Evolutionary conservation across 2,888 invertebrate genomes (phyloP).

Genomic region (Rotaria socialis): DNA sequence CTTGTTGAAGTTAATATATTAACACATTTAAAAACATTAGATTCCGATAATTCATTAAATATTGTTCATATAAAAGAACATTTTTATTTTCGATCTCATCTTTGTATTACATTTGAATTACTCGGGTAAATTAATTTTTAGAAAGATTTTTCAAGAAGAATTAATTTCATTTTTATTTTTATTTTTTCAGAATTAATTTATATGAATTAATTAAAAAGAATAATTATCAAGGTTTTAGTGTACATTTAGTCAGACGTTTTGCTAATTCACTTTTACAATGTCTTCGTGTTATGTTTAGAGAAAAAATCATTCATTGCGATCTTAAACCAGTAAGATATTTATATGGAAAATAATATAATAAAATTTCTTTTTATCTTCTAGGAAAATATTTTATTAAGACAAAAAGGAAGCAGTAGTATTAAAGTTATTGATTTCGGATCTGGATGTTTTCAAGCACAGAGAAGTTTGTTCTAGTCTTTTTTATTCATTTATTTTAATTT

Average conservation of each 20-base stretch:
- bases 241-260: conserved; percentile 83
- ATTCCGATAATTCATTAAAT: conserved; percentile 79
- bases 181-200: conserved; percentile 74
- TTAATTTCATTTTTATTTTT: background rate
- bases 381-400: conserved; percentile 87
- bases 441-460: conserved; percentile 87
- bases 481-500: background rate
- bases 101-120: conserved; percentile 92
- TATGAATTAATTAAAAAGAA: conserved; percentile 95
- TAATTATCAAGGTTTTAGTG: conserved; percentile 90
- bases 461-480: conserved; percentile 58
- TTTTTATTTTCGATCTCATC: conserved; percentile 90
- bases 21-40: conserved; percentile 81
- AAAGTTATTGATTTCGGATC: conserved; percentile 97
- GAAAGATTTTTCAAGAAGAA: conserved; percentile 51
- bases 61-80: conserved; percentile 94
- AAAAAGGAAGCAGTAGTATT: conserved; percentile 86
- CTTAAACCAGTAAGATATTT: conserved; percentile 69
- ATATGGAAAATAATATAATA: too few species aligned
- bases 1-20: conserved; percentile 86
- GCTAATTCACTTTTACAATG: conserved; percentile 85
- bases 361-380: background rate
- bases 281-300: conserved; percentile 77
- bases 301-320: conserved; percentile 95
- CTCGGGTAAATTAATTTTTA: conserved; percentile 70